Base-by-base conservation (phyloP, 2,113 vertebrate species). In the Ctenomys sociabilis region DNA sequence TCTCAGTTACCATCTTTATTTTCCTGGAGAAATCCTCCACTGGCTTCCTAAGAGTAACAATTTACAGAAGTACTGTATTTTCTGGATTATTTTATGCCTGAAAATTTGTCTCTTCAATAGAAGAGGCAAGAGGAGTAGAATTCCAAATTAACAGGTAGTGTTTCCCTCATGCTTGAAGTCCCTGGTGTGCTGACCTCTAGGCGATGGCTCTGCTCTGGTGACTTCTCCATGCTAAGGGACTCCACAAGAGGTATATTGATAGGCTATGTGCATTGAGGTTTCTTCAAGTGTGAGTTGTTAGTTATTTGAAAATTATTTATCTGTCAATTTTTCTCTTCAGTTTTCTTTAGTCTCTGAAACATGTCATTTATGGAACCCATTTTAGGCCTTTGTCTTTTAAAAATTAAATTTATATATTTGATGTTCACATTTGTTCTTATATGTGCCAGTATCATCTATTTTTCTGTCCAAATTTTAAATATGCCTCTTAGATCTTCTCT, bases 271-370 rank as follows among this genome's bases (percentile, higher is more conserved):
- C n/a, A 57, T 1, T 70, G 6, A 73, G 37, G 28, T 6, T 4
- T 80, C 57, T 87, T 90, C 10, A 83, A 32, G 52, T 45, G 57
- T 10, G 16, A 83, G 16, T 61, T 59, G 37, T n/a, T 40, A 72
- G 22, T 49, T 49, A n/a, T 95, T 95, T 66, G 28, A 85, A 90
- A 96, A 84, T 73, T 57, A 88, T 73, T 93, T 92, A 35, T 70
- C 10, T 78, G 52, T 35, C n/a, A 10, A 61, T 68, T 43, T 85
- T 87, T n/a, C 45, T 93, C n/a, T 28, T 81, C 19, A 32, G 43
- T 73, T 72, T 3, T 81, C 14, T 57, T 77, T 73, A 24, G 28
- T 72, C 21, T 28, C 66, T 63, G 7, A 0, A 43, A 64, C n/a
- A 3, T 64, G 21, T 83, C 66, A 86, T 35, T 72, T 80, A 59